Evolutionary conservation across 1,140 invertebrate genomes (phyloP).

Genomic region (Drusus annulatus): DNA sequence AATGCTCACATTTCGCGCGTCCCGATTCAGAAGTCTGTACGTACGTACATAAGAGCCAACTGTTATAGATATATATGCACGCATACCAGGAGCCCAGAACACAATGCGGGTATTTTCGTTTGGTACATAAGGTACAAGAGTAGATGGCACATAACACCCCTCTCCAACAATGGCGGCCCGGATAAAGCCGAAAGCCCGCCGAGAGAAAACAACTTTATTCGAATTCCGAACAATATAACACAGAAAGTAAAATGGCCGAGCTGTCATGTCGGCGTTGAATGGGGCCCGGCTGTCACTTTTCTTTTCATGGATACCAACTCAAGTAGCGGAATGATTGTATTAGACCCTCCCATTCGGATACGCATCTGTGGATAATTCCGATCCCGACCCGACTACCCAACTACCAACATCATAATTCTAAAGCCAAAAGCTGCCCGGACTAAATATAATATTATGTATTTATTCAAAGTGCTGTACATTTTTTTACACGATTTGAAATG

Average conservation of each 20-base stretch:
- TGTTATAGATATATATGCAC: too few relatives aligned
- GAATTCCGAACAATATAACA: slow-evolving; percentile 47
- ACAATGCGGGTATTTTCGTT: not conserved
- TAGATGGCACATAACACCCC: slow-evolving; percentile 8
- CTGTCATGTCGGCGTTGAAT: slow-evolving; percentile 47
- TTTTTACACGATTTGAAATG: not conserved
- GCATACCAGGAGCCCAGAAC: not conserved
- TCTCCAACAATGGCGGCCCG: slow-evolving; percentile 37
- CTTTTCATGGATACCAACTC: slow-evolving; percentile 49
- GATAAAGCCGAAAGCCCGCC: slow-evolving; percentile 30
- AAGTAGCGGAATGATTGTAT: slow-evolving; percentile 56
- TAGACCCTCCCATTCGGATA: slow-evolving; percentile 41
- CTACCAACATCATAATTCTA: too few relatives aligned
- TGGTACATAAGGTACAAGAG: too few relatives aligned
- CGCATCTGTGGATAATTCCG: slow-evolving; percentile 10
- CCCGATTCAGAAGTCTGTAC: too few relatives aligned
- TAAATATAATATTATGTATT: slow-evolving; percentile 16
- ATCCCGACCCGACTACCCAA: not conserved
- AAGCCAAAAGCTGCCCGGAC: not conserved
- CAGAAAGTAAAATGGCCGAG: slow-evolving; percentile 55
- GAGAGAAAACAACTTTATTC: slow-evolving; percentile 49
- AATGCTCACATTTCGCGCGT: too few relatives aligned
- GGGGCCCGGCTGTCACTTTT: slow-evolving; percentile 29
- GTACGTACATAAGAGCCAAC: too few relatives aligned
- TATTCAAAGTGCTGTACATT: slow-evolving; percentile 2